These are phyloP conservation scores for Elysia chlorotica DNA, from an alignment of 1,140 invertebrate genomes.

Conservation along the genomic window DNA sequence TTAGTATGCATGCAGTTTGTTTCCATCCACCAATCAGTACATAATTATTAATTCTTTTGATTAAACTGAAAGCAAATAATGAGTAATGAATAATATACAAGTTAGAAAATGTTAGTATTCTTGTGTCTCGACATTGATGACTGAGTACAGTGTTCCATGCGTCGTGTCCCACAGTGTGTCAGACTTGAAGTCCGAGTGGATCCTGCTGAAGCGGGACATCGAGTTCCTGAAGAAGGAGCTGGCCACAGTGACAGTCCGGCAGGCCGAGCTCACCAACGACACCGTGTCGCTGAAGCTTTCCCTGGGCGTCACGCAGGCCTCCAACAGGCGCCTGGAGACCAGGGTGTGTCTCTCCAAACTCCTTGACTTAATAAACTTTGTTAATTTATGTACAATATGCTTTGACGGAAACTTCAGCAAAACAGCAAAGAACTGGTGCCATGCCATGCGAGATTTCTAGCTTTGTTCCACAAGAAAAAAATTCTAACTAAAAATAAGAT, in stretches of 20 bases:
- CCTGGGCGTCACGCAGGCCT: not conserved
- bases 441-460: constrained; percentile 4
- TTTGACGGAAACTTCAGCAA: not conserved
- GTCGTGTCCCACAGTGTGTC: constrained; percentile 26
- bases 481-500: not conserved
- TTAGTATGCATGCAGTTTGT: not conserved
- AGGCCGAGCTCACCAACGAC: not conserved
- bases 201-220: constrained; percentile 57
- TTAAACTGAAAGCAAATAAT: too few species aligned
- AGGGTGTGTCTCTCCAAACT: not conserved
- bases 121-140: not conserved
- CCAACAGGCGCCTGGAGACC: not conserved
- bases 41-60: not conserved
- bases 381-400: too few species aligned
- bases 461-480: not conserved
- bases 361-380: too few species aligned
- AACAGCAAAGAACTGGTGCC: not conserved
- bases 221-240: constrained; percentile 35
- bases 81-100: too few species aligned
- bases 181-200: constrained; percentile 59
- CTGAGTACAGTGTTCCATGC: not conserved
- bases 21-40: not conserved
- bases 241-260: not conserved
- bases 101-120: not conserved
- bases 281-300: constrained; percentile 1